Conservation (phyloP, 2,113 vertebrate species). For the Himantopus leucocephalus region DNA sequence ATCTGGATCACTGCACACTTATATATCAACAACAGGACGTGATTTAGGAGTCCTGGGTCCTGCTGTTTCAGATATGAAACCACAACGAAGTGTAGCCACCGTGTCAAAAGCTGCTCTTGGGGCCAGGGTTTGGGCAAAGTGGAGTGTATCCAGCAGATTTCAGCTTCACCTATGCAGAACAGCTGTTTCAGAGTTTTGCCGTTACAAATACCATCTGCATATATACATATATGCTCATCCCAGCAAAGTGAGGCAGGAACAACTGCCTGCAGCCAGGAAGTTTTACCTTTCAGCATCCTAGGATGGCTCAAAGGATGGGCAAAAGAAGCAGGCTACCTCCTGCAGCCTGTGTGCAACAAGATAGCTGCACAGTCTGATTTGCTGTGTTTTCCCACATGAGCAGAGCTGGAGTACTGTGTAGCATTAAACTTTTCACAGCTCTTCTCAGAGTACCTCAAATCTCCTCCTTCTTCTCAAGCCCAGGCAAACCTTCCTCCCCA, state of each 20-base stretch:
- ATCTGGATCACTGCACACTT: conserved; percentile 10
- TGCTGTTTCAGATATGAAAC: not conserved
- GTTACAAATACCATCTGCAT: not conserved
- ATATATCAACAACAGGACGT: not conserved
- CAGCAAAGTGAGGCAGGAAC: not conserved
- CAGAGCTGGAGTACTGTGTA: not conserved
- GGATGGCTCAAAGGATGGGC: not conserved
- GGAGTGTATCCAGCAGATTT: not conserved
- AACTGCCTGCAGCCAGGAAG: not conserved
- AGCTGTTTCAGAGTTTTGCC: not conserved
- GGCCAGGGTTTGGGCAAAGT: not conserved
- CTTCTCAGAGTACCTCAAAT: not conserved
- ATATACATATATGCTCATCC: not conserved
- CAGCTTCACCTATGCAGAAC: not conserved
- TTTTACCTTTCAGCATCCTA: not conserved
- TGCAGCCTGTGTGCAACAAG: not conserved
- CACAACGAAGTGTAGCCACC: not conserved
- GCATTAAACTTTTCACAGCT: not conserved
- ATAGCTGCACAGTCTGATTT: not conserved
- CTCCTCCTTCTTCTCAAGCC: not conserved
- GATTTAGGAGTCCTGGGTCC: conserved; percentile 7
- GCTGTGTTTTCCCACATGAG: not conserved
- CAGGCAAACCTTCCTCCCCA: not conserved
- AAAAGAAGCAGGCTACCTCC: not conserved
- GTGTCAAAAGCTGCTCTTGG: not conserved